Evolutionary conservation across 2,888 invertebrate genomes (phyloP).

Genomic region (Alcis repandata): DNA sequence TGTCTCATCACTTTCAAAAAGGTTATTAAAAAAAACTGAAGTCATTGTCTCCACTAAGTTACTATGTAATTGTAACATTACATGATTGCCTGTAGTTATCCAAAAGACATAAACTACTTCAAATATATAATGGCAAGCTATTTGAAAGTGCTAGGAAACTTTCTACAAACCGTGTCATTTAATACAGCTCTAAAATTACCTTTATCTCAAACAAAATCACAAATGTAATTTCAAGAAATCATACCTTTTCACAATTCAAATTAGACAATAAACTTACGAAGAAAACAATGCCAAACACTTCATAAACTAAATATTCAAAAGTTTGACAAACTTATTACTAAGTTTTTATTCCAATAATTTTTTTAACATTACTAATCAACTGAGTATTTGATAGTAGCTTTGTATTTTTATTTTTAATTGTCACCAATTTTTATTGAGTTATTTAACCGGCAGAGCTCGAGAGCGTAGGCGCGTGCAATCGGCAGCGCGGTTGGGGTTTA

Average conservation of each 20-base stretch:
- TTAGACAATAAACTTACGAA: constrained; percentile 4
- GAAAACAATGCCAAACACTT: constrained; percentile 5
- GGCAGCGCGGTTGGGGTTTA: constrained; percentile 49
- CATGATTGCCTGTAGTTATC: too few species aligned
- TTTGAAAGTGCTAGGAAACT: constrained; percentile 13
- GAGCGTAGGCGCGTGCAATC: constrained; percentile 45
- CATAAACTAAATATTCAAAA: constrained; percentile 19
- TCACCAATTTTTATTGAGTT: constrained; percentile 20
- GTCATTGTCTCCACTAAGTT: too few species aligned
- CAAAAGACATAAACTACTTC: neutral
- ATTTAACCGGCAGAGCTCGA: constrained; percentile 20
- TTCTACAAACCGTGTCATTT: constrained; percentile 17
- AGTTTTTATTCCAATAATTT: constrained; percentile 1
- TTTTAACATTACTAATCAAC: neutral
- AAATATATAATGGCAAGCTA: neutral
- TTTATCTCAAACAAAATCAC: neutral
- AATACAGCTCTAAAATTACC: neutral
- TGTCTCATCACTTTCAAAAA: too few species aligned
- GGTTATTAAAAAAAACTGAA: too few species aligned
- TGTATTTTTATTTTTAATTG: constrained; percentile 5
- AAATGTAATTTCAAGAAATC: neutral
- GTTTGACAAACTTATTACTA: constrained; percentile 29
- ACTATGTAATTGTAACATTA: neutral
- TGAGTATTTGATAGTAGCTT: neutral
- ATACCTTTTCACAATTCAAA: neutral